Percentiles rank a stretch among this genome's conserved stretches.
phyloP scores from a whole-genome alignment of 2,113 vertebrate genomes.

The Buteo buteo region DNA sequence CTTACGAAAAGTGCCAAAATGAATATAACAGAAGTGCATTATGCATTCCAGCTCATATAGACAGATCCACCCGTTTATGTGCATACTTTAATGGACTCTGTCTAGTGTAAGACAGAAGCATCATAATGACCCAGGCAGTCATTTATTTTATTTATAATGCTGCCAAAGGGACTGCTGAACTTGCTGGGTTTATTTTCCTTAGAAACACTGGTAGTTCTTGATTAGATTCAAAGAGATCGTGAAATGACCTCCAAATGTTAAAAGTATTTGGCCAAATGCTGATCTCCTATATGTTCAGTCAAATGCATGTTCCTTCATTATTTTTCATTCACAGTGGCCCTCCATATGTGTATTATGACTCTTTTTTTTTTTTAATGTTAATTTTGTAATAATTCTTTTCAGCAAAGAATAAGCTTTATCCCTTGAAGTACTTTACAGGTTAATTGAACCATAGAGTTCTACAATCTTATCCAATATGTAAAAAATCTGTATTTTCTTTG shows the following conservation, averaged over 20 bases:
- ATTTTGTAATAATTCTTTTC: background rate
- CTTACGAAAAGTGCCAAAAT: background rate
- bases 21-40: background rate
- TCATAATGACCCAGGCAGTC: background rate
- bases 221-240: background rate
- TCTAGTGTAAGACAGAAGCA: background rate
- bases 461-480: background rate
- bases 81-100: background rate
- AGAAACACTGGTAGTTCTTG: background rate
- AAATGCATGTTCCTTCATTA: background rate
- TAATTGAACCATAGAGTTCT: background rate
- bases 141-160: background rate
- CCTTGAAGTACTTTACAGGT: background rate
- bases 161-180: background rate
- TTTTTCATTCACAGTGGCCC: background rate
- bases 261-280: background rate
- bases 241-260: background rate
- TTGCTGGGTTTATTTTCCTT: background rate
- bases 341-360: background rate
- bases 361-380: background rate
- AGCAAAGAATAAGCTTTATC: background rate
- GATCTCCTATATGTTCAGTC: background rate
- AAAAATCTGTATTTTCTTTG: background rate
- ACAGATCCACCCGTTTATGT: background rate
- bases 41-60: background rate